Percentiles rank a stretch among this genome's conserved stretches.
phyloP scores from a whole-genome alignment of 2,888 invertebrate genomes.

The Horisme vitalbata region DNA sequence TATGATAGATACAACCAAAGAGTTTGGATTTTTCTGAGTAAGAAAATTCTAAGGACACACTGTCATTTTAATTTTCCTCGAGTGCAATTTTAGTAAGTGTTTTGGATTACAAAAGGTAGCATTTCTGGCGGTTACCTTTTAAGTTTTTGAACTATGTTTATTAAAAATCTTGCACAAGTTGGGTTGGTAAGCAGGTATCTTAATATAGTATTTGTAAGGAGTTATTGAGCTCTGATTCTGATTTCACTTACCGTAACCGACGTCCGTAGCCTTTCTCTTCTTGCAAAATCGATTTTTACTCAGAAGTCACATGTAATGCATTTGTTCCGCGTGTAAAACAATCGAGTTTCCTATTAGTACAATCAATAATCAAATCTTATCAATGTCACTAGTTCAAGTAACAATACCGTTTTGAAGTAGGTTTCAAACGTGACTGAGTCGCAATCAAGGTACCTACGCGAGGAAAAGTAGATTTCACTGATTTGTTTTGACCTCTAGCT shows the following conservation, averaged over 20 bases:
- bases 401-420: constrained; percentile 12
- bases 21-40: no score
- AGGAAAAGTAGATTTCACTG: constrained; percentile 9
- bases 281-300: constrained; percentile 4
- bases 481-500: constrained; percentile 6
- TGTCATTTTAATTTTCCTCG: no score
- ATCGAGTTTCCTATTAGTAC: background rate
- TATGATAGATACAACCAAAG: no score
- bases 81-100: no score
- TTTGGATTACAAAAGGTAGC: no score
- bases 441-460: background rate
- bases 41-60: no score
- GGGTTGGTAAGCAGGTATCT: no score
- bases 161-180: no score
- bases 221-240: background rate
- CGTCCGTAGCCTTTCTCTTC: background rate
- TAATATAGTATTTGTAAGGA: background rate
- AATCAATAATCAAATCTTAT: constrained; percentile 1
- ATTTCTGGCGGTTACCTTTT: no score
- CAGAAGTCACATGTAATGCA: background rate
- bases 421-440: constrained; percentile 10
- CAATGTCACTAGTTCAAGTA: background rate
- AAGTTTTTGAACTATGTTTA: no score
- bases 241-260: constrained; percentile 8
- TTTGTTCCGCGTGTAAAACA: background rate